Percentiles rank a stretch among this genome's conserved stretches.
Evolutionary conservation across 2,888 invertebrate species (phyloP).

Genomic region (Embidobia sp.): DNA sequence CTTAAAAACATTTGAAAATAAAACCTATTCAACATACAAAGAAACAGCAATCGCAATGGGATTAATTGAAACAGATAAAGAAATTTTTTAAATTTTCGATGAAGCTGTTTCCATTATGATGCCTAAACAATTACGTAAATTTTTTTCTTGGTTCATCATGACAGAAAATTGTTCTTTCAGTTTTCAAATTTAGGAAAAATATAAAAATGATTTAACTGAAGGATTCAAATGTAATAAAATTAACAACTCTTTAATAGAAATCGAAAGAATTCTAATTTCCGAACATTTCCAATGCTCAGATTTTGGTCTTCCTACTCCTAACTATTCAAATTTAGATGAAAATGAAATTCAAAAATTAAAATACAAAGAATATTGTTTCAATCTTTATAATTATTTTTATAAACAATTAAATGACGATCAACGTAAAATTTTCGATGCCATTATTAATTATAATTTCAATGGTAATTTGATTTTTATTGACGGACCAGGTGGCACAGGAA

Average conservation of each 20-base stretch:
- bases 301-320: conserved; percentile 4
- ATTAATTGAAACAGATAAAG: conserved; percentile 15
- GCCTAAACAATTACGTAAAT: conserved; percentile 7
- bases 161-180: background rate
- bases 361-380: background rate
- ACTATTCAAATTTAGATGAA: too few species aligned
- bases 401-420: conserved; percentile 5
- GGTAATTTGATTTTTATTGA: background rate
- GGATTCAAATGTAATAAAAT: background rate
- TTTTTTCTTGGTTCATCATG: conserved; percentile 13
- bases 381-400: background rate
- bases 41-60: conserved; percentile 33
- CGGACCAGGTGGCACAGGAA: conserved; percentile 10
- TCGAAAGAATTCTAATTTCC: background rate
- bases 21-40: conserved; percentile 15
- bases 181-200: conserved; percentile 2
- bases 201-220: conserved; percentile 13
- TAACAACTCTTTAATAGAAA: background rate
- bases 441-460: background rate
- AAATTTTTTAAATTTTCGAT: conserved; percentile 22
- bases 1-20: conserved; percentile 39
- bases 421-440: conserved; percentile 2
- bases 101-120: conserved; percentile 2
- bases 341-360: background rate
- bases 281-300: conserved; percentile 30